Percentiles rank a stretch among this genome's conserved stretches.
phyloP scores from a whole-genome alignment of 2,888 invertebrate species.

The Zootermopsis nevadensis region DNA sequence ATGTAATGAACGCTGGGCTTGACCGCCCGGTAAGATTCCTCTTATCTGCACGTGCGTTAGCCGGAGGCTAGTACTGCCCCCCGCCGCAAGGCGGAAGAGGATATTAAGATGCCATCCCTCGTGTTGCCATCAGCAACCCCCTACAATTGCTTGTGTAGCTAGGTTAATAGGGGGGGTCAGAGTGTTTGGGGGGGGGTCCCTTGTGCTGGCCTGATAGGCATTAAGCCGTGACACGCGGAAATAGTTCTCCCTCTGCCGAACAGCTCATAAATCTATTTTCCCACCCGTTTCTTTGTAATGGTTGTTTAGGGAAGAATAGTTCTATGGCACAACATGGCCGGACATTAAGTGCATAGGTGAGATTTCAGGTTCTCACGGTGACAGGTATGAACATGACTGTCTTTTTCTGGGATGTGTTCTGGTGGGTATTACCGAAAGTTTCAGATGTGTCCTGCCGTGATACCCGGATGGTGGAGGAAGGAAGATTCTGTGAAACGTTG shows the following conservation, averaged over 20 bases:
- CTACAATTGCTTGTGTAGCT: neutral
- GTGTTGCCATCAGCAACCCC: neutral
- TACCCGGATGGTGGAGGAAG: too few species aligned
- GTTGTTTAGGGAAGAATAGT: conserved; percentile 22
- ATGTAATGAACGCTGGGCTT: too few species aligned
- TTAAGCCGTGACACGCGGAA: conserved; percentile 34
- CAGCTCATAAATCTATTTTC: conserved; percentile 39
- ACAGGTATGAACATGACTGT: too few species aligned
- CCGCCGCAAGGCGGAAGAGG: neutral
- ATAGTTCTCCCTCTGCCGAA: conserved; percentile 8
- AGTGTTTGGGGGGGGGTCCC: neutral
- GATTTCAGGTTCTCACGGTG: too few species aligned
- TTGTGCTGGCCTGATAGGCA: conserved; percentile 28
- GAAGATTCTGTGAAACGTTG: too few species aligned
- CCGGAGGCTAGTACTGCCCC: too few species aligned
- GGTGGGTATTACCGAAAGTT: neutral
- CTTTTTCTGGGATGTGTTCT: too few species aligned
- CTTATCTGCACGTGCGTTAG: too few species aligned
- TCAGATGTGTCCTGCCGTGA: too few species aligned
- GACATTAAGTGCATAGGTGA: too few species aligned
- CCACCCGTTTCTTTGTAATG: conserved; percentile 34
- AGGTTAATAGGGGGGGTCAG: conserved; percentile 14
- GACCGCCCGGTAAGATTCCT: too few species aligned
- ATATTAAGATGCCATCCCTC: conserved; percentile 10
- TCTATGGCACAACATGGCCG: neutral